Conservation (phyloP, 2,888 invertebrate genomes). For the Coelinius sp. region DNA sequence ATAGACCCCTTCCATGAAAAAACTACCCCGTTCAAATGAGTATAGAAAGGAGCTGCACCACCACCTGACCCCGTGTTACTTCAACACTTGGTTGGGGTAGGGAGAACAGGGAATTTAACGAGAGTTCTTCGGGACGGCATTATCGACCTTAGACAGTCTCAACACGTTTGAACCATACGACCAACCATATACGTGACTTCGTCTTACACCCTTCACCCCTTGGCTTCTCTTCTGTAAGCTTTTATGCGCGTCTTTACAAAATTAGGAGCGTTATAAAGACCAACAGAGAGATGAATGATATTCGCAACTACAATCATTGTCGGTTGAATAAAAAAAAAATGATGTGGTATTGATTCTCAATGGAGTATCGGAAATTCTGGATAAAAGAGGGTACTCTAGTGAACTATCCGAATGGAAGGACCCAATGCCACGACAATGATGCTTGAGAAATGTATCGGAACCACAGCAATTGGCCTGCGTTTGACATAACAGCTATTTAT, state of each 20-base stretch:
- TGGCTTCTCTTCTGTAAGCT: neutral
- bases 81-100: constrained; percentile 49
- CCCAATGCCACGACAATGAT: constrained; percentile 34
- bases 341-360: constrained; percentile 32
- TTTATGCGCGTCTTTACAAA: constrained; percentile 21
- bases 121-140: constrained; percentile 39
- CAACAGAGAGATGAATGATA: constrained; percentile 15
- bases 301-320: constrained; percentile 15
- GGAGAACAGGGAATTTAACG: constrained; percentile 48
- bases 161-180: constrained; percentile 47
- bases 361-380: constrained; percentile 30
- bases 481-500: constrained; percentile 47
- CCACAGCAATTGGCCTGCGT: constrained; percentile 27
- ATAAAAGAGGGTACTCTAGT: constrained; percentile 13
- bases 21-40: neutral
- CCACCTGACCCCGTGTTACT: constrained; percentile 46
- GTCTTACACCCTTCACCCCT: neutral
- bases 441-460: constrained; percentile 13
- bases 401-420: constrained; percentile 27
- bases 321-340: constrained; percentile 33
- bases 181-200: constrained; percentile 41
- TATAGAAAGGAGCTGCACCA: constrained; percentile 10
- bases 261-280: constrained; percentile 1
- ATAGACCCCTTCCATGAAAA: neutral
- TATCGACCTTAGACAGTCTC: constrained; percentile 45